Conservation (phyloP, 2,888 invertebrate genomes). For the Linnaemya vulpina region DNA sequence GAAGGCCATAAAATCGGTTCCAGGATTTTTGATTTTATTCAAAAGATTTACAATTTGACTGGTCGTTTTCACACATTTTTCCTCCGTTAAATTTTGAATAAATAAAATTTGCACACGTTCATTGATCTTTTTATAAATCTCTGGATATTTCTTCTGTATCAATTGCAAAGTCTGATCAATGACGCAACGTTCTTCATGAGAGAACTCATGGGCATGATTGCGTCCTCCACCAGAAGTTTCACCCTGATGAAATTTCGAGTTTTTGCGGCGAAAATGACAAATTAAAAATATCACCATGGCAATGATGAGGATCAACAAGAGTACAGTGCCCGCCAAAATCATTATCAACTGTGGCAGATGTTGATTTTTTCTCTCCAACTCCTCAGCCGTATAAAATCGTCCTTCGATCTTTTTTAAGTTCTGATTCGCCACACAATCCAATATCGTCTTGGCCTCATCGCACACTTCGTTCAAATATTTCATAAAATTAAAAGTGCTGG, state of each 20-base stretch:
- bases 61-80: conserved; percentile 77
- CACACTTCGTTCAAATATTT: conserved; percentile 81
- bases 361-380: conserved; percentile 74
- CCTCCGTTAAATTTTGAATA: conserved; percentile 75
- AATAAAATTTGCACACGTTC: conserved; percentile 76
- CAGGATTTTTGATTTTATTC: conserved; percentile 75
- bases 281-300: conserved; percentile 70
- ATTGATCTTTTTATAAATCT: conserved; percentile 76
- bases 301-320: conserved; percentile 69
- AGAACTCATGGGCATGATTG: conserved; percentile 76
- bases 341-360: conserved; percentile 72
- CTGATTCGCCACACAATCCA: conserved; percentile 78
- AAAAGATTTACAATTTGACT: conserved; percentile 77
- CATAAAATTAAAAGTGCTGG: conserved; percentile 77
- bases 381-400: conserved; percentile 78
- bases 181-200: conserved; percentile 75
- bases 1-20: conserved; percentile 77
- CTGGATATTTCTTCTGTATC: conserved; percentile 77
- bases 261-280: conserved; percentile 60
- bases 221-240: conserved; percentile 65
- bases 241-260: conserved; percentile 33
- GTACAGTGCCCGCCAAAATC: conserved; percentile 67
- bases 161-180: conserved; percentile 77
- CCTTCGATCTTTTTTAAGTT: conserved; percentile 77
- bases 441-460: conserved; percentile 75